These are phyloP conservation scores for Gymnothorax reevesii DNA, from an alignment of 2,797 vertebrate species.

Conservation along the genomic window DNA sequence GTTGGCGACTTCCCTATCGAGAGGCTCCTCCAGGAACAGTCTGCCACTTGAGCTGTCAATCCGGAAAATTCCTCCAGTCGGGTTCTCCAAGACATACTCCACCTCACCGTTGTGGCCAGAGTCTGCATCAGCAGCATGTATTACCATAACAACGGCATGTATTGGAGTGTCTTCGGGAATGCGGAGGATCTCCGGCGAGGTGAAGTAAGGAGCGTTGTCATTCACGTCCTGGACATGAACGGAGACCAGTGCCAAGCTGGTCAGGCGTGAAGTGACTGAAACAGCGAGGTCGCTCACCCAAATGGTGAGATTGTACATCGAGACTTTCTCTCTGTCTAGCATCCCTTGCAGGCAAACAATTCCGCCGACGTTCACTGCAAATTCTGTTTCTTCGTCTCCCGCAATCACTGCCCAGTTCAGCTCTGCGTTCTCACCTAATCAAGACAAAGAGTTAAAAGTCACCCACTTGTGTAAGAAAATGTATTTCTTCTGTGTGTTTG, in stretches of 20 bases:
- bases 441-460: conserved; percentile 36
- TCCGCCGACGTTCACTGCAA: conserved; percentile 58
- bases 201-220: conserved; percentile 70
- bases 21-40: conserved; percentile 60
- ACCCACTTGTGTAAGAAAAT: neutral
- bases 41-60: conserved; percentile 62
- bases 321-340: conserved; percentile 67
- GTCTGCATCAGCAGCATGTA: conserved; percentile 66
- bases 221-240: conserved; percentile 68
- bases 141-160: conserved; percentile 59
- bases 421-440: conserved; percentile 63
- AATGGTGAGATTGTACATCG: conserved; percentile 67
- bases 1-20: conserved; percentile 69
- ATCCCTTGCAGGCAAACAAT: conserved; percentile 61
- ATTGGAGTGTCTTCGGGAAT: conserved; percentile 64
- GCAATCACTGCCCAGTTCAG: conserved; percentile 55
- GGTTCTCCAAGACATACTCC: conserved; percentile 62
- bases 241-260: conserved; percentile 57
- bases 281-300: conserved; percentile 62
- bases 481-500: neutral
- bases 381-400: conserved; percentile 59
- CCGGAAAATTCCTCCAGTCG: conserved; percentile 53
- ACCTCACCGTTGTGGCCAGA: conserved; percentile 63
- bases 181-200: conserved; percentile 49
- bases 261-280: conserved; percentile 56